Evolutionary conservation across 2,888 invertebrate genomes (phyloP).

Genomic region (Archips xylosteana): DNA sequence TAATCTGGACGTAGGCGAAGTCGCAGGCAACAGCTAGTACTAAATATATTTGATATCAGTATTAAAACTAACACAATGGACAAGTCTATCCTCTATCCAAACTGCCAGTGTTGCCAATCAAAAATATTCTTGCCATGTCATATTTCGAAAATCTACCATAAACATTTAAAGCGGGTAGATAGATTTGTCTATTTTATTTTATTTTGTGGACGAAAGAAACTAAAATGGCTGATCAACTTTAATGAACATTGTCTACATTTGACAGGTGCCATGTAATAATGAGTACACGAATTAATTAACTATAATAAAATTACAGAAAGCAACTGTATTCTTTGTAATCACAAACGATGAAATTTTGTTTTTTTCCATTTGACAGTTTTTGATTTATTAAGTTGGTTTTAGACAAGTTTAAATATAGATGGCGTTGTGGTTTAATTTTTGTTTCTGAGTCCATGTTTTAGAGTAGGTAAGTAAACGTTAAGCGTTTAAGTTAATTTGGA

Average conservation of each 20-base stretch:
- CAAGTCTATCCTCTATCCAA: conserved; percentile 53
- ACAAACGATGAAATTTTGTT: no score
- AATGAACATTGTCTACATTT: neutral
- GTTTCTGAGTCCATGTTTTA: conserved; percentile 14
- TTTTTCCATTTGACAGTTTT: no score
- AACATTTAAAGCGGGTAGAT: conserved; percentile 51
- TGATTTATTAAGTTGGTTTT: no score
- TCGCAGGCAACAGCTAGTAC: neutral
- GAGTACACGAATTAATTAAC: no score
- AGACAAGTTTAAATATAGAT: neutral
- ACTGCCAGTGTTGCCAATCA: conserved; percentile 49
- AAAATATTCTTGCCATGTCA: conserved; percentile 36
- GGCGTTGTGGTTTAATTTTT: neutral
- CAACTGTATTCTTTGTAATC: no score
- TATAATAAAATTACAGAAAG: no score
- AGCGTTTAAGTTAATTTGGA: conserved; percentile 59
- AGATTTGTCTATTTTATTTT: conserved; percentile 54
- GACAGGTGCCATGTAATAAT: neutral
- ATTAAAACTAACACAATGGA: conserved; percentile 59
- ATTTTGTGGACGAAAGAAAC: conserved; percentile 19
- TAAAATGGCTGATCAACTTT: neutral
- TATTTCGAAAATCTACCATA: conserved; percentile 33
- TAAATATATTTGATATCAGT: conserved; percentile 59
- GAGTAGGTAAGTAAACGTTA: conserved; percentile 37
- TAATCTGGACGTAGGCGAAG: no score